Evolutionary conservation across 2,888 invertebrate genomes (phyloP).

Genomic region (Vesta saturnalis): DNA sequence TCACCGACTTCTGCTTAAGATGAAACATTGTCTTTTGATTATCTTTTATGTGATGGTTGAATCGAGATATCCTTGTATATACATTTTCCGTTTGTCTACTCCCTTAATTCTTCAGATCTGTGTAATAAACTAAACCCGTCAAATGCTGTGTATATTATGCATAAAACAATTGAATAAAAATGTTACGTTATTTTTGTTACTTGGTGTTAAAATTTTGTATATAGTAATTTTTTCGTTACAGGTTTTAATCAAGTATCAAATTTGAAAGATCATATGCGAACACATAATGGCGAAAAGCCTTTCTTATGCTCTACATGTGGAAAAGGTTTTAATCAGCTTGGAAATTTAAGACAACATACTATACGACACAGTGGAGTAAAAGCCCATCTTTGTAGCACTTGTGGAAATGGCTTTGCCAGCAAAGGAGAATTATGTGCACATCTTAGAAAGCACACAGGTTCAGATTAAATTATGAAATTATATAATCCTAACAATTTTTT

Average conservation of each 20-base stretch:
- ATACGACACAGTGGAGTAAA: constrained; percentile 63
- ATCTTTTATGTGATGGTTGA: too few species aligned
- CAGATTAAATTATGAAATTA: neutral
- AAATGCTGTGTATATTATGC: too few species aligned
- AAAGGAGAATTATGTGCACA: constrained; percentile 63
- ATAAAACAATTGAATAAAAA: too few species aligned
- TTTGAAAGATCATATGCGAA: constrained; percentile 62
- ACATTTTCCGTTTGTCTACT: too few species aligned
- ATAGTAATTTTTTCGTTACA: constrained; percentile 33
- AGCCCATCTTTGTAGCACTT: constrained; percentile 62
- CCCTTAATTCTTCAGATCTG: too few species aligned
- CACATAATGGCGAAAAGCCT: constrained; percentile 62
- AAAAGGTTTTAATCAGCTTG: constrained; percentile 63
- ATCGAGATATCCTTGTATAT: too few species aligned
- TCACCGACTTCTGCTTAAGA: too few species aligned
- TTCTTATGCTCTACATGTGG: constrained; percentile 62
- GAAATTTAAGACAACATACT: constrained; percentile 61
- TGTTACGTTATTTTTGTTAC: neutral
- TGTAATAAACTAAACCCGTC: too few species aligned
- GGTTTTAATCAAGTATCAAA: constrained; percentile 64
- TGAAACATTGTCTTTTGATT: too few species aligned
- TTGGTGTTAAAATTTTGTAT: neutral
- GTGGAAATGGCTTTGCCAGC: constrained; percentile 62
- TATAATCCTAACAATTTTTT: too few species aligned
- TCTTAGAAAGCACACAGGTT: constrained; percentile 61